Percentiles rank a stretch among this genome's conserved stretches.
Conservation (phyloP, 1,140 invertebrate genomes). For the Helicorthomorpha holstii region DNA sequence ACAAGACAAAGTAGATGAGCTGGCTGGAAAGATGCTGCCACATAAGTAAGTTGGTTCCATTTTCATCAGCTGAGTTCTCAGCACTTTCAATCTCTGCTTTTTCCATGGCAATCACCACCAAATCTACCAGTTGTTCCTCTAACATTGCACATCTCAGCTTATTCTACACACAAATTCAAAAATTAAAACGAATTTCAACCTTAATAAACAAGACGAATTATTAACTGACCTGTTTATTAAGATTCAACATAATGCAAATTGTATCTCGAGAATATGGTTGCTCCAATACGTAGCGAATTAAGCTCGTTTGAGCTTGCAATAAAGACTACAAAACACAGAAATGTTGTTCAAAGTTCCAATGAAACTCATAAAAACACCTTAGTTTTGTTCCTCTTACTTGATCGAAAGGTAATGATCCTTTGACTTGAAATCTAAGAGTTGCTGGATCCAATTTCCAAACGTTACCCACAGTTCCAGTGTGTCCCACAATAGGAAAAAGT, state of each 20-base stretch:
- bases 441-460: conserved; percentile 80
- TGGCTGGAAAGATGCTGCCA: conserved; percentile 91
- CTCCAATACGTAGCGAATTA: conserved; percentile 77
- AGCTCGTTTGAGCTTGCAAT: conserved; percentile 68
- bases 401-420: conserved; percentile 81
- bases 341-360: no score
- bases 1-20: conserved; percentile 87
- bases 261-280: conserved; percentile 92
- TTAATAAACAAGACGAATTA: neutral
- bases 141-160: conserved; percentile 75
- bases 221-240: conserved; percentile 59
- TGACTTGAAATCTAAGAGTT: conserved; percentile 69
- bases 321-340: conserved; percentile 35
- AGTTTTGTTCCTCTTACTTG: no score
- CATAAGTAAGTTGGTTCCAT: conserved; percentile 52
- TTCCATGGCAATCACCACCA: conserved; percentile 83
- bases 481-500: conserved; percentile 84
- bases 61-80: conserved; percentile 34
- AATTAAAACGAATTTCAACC: conserved; percentile 10
- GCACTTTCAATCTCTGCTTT: conserved; percentile 46
- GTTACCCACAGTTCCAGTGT: conserved; percentile 47
- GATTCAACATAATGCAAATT: conserved; percentile 82
- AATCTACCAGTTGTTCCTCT: conserved; percentile 82
- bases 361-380: no score
- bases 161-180: no score